Conservation (phyloP, 92 coral and sea anemone species). For the Epizoanthus illoricatus region DNA sequence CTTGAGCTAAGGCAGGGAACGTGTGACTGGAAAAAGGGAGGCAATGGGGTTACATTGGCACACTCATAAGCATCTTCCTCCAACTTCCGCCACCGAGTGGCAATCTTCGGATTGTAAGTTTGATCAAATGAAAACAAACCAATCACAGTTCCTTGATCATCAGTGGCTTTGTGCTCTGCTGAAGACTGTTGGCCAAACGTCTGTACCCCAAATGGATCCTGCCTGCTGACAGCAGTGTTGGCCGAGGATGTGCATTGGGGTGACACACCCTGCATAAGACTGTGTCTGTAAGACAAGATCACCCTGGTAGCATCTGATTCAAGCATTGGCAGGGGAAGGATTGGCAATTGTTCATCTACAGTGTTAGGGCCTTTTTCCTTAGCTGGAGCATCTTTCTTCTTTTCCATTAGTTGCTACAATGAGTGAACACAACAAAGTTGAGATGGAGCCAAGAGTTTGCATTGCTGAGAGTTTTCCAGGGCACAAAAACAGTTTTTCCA, state of each 20-base stretch:
- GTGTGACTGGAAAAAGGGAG: conserved; percentile 83
- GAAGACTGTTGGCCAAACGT: conserved; percentile 29
- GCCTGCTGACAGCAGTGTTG: conserved; percentile 41
- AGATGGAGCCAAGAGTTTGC: not conserved
- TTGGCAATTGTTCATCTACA: conserved; percentile 52
- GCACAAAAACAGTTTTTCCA: too few relatives aligned
- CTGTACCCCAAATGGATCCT: conserved; percentile 61
- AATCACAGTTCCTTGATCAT: conserved; percentile 46
- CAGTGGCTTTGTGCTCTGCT: conserved; percentile 35
- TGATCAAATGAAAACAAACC: conserved; percentile 85
- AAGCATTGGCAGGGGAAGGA: conserved; percentile 80
- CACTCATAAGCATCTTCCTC: conserved; percentile 80
- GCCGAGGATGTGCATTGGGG: conserved; percentile 36
- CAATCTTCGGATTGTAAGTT: conserved; percentile 54
- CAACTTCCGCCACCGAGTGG: conserved; percentile 71
- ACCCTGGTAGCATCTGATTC: conserved; percentile 72
- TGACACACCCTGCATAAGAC: conserved; percentile 35
- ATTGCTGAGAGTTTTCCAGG: not conserved
- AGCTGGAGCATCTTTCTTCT: conserved; percentile 52
- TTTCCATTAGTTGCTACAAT: conserved; percentile 78
- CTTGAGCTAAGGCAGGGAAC: conserved; percentile 72
- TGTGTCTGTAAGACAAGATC: conserved; percentile 68
- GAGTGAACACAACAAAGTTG: not conserved
- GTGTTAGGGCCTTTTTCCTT: conserved; percentile 38
- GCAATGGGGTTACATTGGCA: conserved; percentile 73